Percentiles rank a stretch among this genome's conserved stretches.
Conservation (phyloP, 2,888 invertebrate genomes). For the Leptarthrus brevirostris region DNA sequence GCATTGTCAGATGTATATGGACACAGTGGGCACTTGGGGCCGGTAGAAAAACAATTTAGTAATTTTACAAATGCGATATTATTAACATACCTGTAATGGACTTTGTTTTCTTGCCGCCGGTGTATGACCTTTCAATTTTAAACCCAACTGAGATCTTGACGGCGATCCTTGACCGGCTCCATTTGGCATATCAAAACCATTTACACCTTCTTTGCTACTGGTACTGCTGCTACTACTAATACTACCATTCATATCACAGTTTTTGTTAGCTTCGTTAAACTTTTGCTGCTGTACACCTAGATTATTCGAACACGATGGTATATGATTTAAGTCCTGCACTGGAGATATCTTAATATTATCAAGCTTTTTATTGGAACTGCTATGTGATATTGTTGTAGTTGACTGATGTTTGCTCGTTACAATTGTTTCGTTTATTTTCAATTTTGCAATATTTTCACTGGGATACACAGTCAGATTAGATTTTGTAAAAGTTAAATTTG, state of each 20-base stretch:
- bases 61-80: too few species aligned
- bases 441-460: conserved; percentile 49
- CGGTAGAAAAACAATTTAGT: conserved; percentile 48
- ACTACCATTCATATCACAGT: conserved; percentile 57
- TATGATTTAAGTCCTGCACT: conserved; percentile 47
- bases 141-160: conserved; percentile 76
- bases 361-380: conserved; percentile 19
- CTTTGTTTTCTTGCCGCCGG: conserved; percentile 60
- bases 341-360: conserved; percentile 29
- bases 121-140: conserved; percentile 74
- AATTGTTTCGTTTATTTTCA: conserved; percentile 31
- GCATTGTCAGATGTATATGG: conserved; percentile 81
- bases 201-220: conserved; percentile 51
- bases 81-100: conserved; percentile 54
- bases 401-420: conserved; percentile 2
- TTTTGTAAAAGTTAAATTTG: conserved; percentile 14
- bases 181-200: conserved; percentile 56
- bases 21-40: conserved; percentile 79
- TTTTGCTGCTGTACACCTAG: conserved; percentile 47
- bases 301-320: conserved; percentile 54
- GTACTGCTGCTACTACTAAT: conserved; percentile 54
- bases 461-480: conserved; percentile 31
- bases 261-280: conserved; percentile 58
- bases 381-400: conserved; percentile 52
- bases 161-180: conserved; percentile 78